Conservation (phyloP, 2,888 invertebrate species). For the Sarcophaga subvicina region DNA sequence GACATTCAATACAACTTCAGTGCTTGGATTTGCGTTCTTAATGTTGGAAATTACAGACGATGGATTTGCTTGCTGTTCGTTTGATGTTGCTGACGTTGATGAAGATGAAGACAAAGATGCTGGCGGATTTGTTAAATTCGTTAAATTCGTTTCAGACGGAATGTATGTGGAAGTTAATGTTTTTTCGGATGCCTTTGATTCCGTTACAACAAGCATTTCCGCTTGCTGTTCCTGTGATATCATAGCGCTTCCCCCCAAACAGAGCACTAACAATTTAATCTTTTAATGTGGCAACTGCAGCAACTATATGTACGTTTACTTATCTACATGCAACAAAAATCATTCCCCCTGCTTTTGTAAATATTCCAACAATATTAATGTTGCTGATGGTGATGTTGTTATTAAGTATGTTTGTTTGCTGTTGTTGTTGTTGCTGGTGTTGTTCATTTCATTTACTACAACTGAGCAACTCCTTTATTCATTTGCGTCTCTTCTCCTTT, state of each 20-base stretch:
- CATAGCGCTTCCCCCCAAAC: conserved; percentile 64
- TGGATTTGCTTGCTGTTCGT: neutral
- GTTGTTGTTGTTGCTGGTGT: neutral
- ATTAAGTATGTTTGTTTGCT: too few species aligned
- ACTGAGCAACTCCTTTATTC: conserved; percentile 46
- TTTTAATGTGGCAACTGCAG: neutral
- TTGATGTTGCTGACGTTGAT: neutral
- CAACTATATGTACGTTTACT: neutral
- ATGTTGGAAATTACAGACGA: neutral
- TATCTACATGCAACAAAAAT: conserved; percentile 22
- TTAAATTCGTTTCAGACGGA: conserved; percentile 71
- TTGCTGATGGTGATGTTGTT: neutral
- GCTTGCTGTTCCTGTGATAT: conserved; percentile 69
- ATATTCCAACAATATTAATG: conserved; percentile 51
- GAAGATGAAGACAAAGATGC: neutral
- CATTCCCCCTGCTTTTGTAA: conserved; percentile 41
- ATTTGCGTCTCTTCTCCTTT: conserved; percentile 10
- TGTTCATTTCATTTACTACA: conserved; percentile 28
- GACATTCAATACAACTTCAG: conserved; percentile 66
- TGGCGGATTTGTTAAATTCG: conserved; percentile 56
- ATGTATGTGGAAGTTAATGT: conserved; percentile 76
- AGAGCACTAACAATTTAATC: neutral
- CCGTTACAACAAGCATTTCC: conserved; percentile 67
- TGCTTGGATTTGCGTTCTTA: conserved; percentile 49
- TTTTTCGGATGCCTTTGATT: conserved; percentile 69